Evolutionary conservation across 2,113 vertebrate species (phyloP), one percentile per base, ranked within the genome.

Genomic region (Podiceps cristatus): DNA sequence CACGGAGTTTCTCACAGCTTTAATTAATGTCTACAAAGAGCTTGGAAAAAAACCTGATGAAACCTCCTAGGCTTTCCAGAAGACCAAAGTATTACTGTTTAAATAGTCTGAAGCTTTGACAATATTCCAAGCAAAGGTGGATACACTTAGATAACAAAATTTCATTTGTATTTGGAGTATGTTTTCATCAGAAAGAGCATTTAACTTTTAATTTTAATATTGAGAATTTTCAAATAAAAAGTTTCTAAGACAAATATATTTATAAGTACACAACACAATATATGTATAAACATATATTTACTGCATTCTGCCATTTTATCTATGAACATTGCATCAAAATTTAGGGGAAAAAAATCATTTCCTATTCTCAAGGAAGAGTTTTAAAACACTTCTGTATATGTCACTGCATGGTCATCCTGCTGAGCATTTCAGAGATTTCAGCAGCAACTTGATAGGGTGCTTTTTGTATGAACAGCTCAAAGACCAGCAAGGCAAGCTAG

Each of bases 371-470:
- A 88, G 59, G n/a, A 94, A 96, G 73, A 94, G 7, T 74, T 79
- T 74, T 94, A 90, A 86, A 96, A 95, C 85, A 91, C 67, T 55
- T 91, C 47, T 78, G 7, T 55, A n/a, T 73, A 47, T 93, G 93
- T 42, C 85, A 80, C 93, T 94, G 84, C 83, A 63, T 33, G 73
- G 68, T 86, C 25, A 29, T 76, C 59, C 85, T 86, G 89, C 74
- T 92, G 69, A 96, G 66, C 55, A 56, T 92, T 88, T 37, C 78
- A 96, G 77, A 96, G 71, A 91, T 96, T 97, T 96, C 91, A 97
- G 72, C 64, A 88, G 93, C 94, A 98, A 97, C 92, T 96, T 80
- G 49, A 95, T 96, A 97, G 73, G 45, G 66, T 2, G 20, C 35
- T 95, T 92, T 93, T 93, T 84, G 35, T 89, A 85, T 42, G 47